Evolutionary conservation across 2,888 invertebrate genomes (phyloP).

Genomic region (Tromatobia lineatoria): DNA sequence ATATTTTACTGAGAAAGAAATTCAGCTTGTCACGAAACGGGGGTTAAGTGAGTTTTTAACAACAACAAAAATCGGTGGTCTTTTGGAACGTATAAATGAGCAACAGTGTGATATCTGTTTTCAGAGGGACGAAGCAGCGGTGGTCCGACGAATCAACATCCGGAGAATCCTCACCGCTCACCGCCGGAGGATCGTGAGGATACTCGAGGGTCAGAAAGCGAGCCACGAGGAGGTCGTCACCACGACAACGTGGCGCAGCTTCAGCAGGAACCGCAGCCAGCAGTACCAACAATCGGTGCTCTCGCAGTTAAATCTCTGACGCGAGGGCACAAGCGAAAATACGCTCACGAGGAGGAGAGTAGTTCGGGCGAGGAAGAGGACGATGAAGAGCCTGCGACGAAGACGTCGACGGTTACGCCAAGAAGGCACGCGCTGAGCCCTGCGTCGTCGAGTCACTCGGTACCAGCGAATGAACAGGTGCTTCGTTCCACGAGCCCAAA

Average conservation of each 20-base stretch:
- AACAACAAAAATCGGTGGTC: background rate
- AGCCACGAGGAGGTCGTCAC: conserved; percentile 86
- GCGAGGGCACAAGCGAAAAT: conserved; percentile 89
- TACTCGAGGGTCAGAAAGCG: conserved; percentile 86
- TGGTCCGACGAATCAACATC: conserved; percentile 86
- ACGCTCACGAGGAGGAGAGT: conserved; percentile 85
- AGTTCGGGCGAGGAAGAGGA: conserved; percentile 86
- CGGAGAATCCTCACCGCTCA: conserved; percentile 85
- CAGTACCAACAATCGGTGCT: conserved; percentile 75
- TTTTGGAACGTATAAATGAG: conserved; percentile 11
- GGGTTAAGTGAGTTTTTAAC: background rate
- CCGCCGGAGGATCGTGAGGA: conserved; percentile 86
- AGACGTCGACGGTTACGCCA: conserved; percentile 72
- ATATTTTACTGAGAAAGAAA: conserved; percentile 20
- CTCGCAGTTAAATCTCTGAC: conserved; percentile 76
- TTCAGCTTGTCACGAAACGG: conserved; percentile 1
- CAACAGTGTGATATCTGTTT: conserved; percentile 76
- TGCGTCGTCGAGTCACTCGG: conserved; percentile 89
- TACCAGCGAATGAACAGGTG: conserved; percentile 83
- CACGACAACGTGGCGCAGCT: conserved; percentile 86
- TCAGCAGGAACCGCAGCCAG: conserved; percentile 82
- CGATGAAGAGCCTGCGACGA: conserved; percentile 84
- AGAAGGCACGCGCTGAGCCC: conserved; percentile 87
- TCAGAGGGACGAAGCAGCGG: conserved; percentile 87
- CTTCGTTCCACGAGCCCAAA: conserved; percentile 82